Base-by-base conservation (phyloP, 2,888 invertebrate species). In the Scrobipalpa costella region DNA sequence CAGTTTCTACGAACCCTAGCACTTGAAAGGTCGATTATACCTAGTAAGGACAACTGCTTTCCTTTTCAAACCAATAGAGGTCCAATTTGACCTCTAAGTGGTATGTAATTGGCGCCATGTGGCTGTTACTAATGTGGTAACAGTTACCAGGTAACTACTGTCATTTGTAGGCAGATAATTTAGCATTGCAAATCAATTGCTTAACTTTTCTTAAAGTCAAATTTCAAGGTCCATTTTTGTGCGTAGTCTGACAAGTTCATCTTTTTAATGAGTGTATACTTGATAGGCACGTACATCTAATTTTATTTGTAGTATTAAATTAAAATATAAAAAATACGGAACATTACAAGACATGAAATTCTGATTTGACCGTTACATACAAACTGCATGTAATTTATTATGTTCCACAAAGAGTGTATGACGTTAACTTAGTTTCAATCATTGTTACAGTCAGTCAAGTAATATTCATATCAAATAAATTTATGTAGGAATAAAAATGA, bases 21-120 rank as follows among this genome's bases (percentile, higher is more conserved):
- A 13, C n/a, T n/a, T 13, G 8, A 36, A 9, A 57, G 57, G 57
- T 57, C 57, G 36, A 15, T 36, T 15, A 34, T 17, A 34, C 57
- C 36, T 17, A 9, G 55, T n/a, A 36, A 57, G 57, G 57, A 15
- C 36, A 36, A 9, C 57, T 8, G 36, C 57, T 57, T 57, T 57
- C 57, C 34, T 15, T 57, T 57, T 33, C 36, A 15, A 33, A n/a
- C 57, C 7, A n/a, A n/a, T 9, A 33, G 27, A 52, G 11, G n/a
- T n/a, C 6, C 13, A 11, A 21, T 33, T 52, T 52, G 27, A 52
- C 52, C 52, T 52, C 52, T 27, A 15, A 0, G n/a, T 44, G 44
- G 19, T 49, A 15, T 19, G 17, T 49, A 49, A 19, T 19, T 19
- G 49, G 49, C 17, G 17, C 17, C 49, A 19, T 49, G 49, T 8